Evolutionary conservation across 2,888 invertebrate genomes (phyloP).

Genomic region (Thelaira solivaga): DNA sequence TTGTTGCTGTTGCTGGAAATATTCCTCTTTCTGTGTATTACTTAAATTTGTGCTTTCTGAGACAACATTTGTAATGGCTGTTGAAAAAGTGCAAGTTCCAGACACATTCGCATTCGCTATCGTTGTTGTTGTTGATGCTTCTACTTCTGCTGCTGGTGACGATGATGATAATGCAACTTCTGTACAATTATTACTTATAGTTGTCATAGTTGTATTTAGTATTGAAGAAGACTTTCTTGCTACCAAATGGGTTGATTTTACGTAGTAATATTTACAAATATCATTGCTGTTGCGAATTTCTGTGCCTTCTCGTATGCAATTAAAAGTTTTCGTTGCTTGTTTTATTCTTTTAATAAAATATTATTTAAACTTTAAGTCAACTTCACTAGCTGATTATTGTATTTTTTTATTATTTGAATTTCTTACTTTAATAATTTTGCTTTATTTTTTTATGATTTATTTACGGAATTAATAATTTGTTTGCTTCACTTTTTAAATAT

Average conservation of each 20-base stretch:
- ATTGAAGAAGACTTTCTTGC: slow-evolving; percentile 65
- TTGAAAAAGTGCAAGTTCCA: slow-evolving; percentile 64
- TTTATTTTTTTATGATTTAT: background rate
- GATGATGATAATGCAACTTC: slow-evolving; percentile 32
- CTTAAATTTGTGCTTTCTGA: slow-evolving; percentile 63
- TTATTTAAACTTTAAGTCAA: too few relatives aligned
- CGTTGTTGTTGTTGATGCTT: slow-evolving; percentile 39
- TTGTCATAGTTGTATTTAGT: slow-evolving; percentile 61
- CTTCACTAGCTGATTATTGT: too few relatives aligned
- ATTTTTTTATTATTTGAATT: background rate
- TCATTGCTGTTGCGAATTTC: slow-evolving; percentile 31
- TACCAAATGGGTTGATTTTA: slow-evolving; percentile 70
- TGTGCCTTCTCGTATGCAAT: background rate
- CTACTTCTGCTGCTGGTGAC: slow-evolving; percentile 21
- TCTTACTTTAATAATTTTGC: background rate
- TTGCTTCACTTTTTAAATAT: too few relatives aligned
- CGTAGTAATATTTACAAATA: slow-evolving; percentile 16
- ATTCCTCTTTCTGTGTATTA: slow-evolving; percentile 50
- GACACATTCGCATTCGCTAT: slow-evolving; percentile 43
- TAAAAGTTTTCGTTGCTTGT: slow-evolving; percentile 12
- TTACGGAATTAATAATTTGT: background rate
- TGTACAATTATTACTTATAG: slow-evolving; percentile 59
- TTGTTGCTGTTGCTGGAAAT: slow-evolving; percentile 49
- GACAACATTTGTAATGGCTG: slow-evolving; percentile 31
- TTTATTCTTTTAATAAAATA: background rate